Evolutionary conservation across 2,797 vertebrate genomes (phyloP).

Genomic region (Phoxinus dragarum): DNA sequence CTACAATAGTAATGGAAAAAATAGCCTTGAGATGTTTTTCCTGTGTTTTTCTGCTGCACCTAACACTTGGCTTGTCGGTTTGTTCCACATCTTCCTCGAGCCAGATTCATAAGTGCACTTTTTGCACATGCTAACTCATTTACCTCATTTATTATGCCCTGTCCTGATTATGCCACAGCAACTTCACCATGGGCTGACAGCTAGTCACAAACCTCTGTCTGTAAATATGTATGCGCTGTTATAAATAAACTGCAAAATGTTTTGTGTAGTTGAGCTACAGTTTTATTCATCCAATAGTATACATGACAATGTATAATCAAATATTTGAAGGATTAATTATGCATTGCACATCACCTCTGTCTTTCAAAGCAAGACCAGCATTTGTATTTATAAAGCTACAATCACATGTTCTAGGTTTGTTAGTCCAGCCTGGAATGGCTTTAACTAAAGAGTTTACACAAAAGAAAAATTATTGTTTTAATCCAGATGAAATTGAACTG

Average conservation of each 20-base stretch:
- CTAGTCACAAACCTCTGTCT: slow-evolving; percentile 22
- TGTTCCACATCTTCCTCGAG: slow-evolving; percentile 11
- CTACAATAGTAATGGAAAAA: slow-evolving; percentile 40
- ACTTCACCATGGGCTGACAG: slow-evolving; percentile 43
- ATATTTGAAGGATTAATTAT: not conserved
- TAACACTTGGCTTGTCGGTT: slow-evolving; percentile 27
- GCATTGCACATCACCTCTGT: not conserved
- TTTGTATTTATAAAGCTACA: not conserved
- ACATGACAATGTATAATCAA: not conserved
- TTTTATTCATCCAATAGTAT: not conserved
- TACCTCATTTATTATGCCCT: slow-evolving; percentile 18
- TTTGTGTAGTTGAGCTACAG: not conserved
- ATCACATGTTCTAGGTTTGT: not conserved
- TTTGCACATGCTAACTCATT: slow-evolving; percentile 3
- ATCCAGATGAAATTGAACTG: not conserved
- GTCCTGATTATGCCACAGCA: slow-evolving; percentile 47
- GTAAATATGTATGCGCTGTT: not conserved
- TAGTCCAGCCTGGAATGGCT: not conserved
- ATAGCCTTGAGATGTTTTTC: slow-evolving; percentile 44
- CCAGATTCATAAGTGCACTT: not conserved
- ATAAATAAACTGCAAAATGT: not conserved
- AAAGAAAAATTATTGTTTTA: not conserved
- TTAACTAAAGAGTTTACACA: not conserved
- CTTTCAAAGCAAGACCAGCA: not conserved
- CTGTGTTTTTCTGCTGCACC: slow-evolving; percentile 18